Evolutionary conservation across 23 tunicate genomes (phyloP).

Genomic region (Diplosoma virens): DNA sequence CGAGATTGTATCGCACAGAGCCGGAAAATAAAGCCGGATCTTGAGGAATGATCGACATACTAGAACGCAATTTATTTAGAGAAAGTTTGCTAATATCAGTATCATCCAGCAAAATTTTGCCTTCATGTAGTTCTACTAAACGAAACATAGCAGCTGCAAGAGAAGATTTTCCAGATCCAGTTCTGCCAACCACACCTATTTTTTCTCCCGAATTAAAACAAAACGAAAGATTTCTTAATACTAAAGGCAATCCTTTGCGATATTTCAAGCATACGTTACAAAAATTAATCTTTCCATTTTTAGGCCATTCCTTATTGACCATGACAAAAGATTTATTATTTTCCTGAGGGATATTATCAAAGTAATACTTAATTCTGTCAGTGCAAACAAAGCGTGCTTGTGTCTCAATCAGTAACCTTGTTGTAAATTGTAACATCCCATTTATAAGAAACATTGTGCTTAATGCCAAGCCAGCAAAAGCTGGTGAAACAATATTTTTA

Average conservation of each 20-base stretch:
- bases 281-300: constrained; percentile 47
- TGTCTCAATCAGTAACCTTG: constrained; percentile 45
- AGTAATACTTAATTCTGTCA: constrained; percentile 67
- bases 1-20: constrained; percentile 71
- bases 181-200: constrained; percentile 89
- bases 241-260: constrained; percentile 80
- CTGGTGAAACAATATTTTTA: constrained; percentile 36
- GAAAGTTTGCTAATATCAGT: constrained; percentile 33
- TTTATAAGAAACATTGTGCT: constrained; percentile 62
- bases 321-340: background rate
- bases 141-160: constrained; percentile 74
- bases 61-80: constrained; percentile 43
- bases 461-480: constrained; percentile 72
- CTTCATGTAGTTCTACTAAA: constrained; percentile 40
- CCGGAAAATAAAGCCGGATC: constrained; percentile 88
- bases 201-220: constrained; percentile 51
- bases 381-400: constrained; percentile 71
- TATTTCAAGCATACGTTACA: constrained; percentile 70
- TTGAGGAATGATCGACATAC: constrained; percentile 81
- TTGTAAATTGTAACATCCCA: constrained; percentile 70
- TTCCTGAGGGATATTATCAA: constrained; percentile 58
- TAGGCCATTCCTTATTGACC: constrained; percentile 42
- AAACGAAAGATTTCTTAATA: constrained; percentile 57
- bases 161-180: constrained; percentile 96
- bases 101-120: constrained; percentile 65